phyloP scores from a whole-genome alignment of 2,797 vertebrate species.

The Pterois miles region DNA sequence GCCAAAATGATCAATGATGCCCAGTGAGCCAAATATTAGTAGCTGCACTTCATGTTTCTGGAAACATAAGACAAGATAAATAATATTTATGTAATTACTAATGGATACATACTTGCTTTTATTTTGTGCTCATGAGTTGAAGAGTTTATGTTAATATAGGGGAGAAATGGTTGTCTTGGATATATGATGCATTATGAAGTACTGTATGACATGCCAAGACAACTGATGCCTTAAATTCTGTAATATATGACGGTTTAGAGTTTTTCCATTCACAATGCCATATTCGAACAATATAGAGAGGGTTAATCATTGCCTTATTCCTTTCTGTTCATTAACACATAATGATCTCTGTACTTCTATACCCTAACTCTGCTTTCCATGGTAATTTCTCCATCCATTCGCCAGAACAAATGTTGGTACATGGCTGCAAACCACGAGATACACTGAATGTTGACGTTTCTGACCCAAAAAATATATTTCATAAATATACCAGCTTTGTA shows the following conservation, averaged over 20 bases:
- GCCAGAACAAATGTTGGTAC: not conserved
- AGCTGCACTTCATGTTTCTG: constrained; percentile 29
- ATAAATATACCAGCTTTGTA: not conserved
- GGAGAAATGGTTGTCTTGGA: constrained; percentile 27
- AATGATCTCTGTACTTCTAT: constrained; percentile 30
- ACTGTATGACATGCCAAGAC: constrained; percentile 41
- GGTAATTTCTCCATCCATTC: not conserved
- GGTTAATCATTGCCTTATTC: constrained; percentile 69
- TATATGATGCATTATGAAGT: constrained; percentile 17
- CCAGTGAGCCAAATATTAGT: constrained; percentile 51
- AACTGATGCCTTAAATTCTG: constrained; percentile 69
- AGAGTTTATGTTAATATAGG: constrained; percentile 1
- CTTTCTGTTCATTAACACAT: constrained; percentile 17
- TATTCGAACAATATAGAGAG: constrained; percentile 18
- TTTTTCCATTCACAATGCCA: constrained; percentile 15
- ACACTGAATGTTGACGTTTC: not conserved
- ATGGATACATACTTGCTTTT: not conserved
- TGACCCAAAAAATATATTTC: not conserved
- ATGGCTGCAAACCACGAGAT: not conserved
- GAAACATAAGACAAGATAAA: not conserved
- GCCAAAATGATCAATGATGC: constrained; percentile 35
- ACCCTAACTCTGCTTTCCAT: constrained; percentile 25
- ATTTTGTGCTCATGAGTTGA: constrained; percentile 2
- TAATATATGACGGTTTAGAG: constrained; percentile 29
- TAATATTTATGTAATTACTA: not conserved